These are phyloP conservation scores for Fregata magnificens DNA, from an alignment of 2,113 vertebrate species.

Conservation along the genomic window DNA sequence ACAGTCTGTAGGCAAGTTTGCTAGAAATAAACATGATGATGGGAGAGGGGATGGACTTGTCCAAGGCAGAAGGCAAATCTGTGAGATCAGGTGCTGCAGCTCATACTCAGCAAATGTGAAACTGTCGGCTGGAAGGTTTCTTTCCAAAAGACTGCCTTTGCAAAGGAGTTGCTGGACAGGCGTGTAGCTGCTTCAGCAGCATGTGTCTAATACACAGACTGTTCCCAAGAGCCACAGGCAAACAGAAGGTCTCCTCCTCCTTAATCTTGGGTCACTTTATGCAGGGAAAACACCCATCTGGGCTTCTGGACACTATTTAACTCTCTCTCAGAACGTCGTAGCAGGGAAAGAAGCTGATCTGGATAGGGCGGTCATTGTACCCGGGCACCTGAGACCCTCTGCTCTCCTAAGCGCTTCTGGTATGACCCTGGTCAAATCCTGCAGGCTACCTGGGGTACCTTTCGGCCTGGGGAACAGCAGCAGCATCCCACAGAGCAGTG, in stretches of 20 bases:
- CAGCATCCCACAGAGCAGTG: not conserved
- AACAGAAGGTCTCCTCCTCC: not conserved
- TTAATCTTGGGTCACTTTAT: not conserved
- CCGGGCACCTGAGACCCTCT: not conserved
- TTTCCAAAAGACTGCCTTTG: not conserved
- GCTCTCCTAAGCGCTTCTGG: not conserved
- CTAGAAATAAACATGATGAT: not conserved
- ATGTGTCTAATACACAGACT: accelerated
- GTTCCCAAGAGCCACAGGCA: not conserved
- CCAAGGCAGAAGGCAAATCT: not conserved
- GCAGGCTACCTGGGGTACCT: not conserved
- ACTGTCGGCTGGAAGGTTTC: not conserved
- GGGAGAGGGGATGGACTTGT: not conserved
- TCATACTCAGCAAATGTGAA: not conserved
- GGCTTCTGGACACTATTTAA: not conserved
- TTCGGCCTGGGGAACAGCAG: not conserved
- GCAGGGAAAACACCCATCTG: not conserved
- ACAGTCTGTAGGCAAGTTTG: not conserved
- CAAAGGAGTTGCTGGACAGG: not conserved
- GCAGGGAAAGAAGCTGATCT: not conserved
- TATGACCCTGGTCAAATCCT: not conserved
- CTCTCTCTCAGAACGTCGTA: not conserved
- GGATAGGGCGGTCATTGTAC: not conserved
- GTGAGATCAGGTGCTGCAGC: not conserved
- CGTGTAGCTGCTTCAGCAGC: not conserved